Base-by-base conservation (phyloP, 2,113 vertebrate species). In the Charina bottae region DNA sequence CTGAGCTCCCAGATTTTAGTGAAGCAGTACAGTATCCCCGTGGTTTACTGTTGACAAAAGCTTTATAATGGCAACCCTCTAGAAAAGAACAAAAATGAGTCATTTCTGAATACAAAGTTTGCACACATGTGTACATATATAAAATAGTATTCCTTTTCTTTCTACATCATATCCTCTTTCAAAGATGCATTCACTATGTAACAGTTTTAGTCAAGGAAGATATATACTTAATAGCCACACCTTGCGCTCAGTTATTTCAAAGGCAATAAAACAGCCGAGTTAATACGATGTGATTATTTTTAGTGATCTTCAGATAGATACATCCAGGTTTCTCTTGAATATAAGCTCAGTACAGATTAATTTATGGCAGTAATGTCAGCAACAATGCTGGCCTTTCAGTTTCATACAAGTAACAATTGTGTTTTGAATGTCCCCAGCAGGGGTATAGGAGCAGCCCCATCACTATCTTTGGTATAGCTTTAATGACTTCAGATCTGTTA, bases 141-240 rank as follows among this genome's bases (percentile, higher is more conserved):
- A 19, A 26, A 83, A 96, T 95, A 96, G 94, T 96, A 96, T 97
- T 96, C 95, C 59, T 94, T 96, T 93, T 92, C 96, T 96, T 95
- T 95, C 95, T 90, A 96, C 96, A 94, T 90, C 89, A 6, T 89
- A 95, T 96, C 94, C 95, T 96, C 95, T 95, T 96, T 96, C 24
- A 90, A 17, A 89, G 24, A 85, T 26, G 53, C 88, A 88, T 3
- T 2, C 58, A 92, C 46, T 4, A 56, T 26, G 5, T 0, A 0
- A 37, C 60, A 33, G 6, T 19, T 55, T 91, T 92, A n/a, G 46
- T 23, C 46, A n/a, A n/a, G n/a, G n/a, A n/a, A n/a, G 28, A 49
- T 28, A 46, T 21, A 59, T 23, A 33, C 23, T 15, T 24, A 7
- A 64, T 2, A n/a, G n/a, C n/a, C n/a, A 49, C 8, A 33, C 55